Evolutionary conservation across 2,797 vertebrate species (phyloP), one percentile per base, ranked within the genome.

Genomic region (Salarias fasciatus): DNA sequence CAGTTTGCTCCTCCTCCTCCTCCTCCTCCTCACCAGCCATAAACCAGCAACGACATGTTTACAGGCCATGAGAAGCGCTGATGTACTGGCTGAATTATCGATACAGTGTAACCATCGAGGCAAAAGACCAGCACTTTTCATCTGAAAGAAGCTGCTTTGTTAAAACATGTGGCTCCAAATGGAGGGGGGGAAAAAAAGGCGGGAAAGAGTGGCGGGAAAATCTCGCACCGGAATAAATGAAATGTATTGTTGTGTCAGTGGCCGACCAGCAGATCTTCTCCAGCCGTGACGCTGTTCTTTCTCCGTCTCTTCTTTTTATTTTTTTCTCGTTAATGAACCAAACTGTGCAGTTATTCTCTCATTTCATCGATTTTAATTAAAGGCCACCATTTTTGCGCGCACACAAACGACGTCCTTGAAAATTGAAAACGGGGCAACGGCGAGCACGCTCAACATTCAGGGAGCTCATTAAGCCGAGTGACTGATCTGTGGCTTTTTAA

Each of bases 401-500:
- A n/a, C 37, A 54, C 35, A 41, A 64, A 52, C 8, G 35, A 15
- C 13, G 33, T 41, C 40, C 31, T 14, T 71, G 53, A 9, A 50
- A 61, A 63, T 11, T 18, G 11, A 73, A 69, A 29, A 1, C n/a
- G 3, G 3, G 1, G 9, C 42, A 55, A 69, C 2, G 11, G 48
- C 51, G 0, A 3, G 42, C 8, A 18, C 11, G 55, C 42, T 54
- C 11, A 40, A 69, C 46, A 14, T 44, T 51, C 18, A 18, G 30
- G 33, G 47, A 55, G 53, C 49, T 66, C 76, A 69, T 74, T 74
- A 64, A 52, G 13, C 36, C 15, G 14, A 72, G 50, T 36, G 53
- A 71, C 49, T 54, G 71, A 69, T 71, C 54, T 18, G 15, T 56
- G 65, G 57, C 57, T 63, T 82, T 80, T 71, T 53, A 75, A 69